phyloP scores from a whole-genome alignment of 2,113 vertebrate species.

The Erpornis zantholeuca region DNA sequence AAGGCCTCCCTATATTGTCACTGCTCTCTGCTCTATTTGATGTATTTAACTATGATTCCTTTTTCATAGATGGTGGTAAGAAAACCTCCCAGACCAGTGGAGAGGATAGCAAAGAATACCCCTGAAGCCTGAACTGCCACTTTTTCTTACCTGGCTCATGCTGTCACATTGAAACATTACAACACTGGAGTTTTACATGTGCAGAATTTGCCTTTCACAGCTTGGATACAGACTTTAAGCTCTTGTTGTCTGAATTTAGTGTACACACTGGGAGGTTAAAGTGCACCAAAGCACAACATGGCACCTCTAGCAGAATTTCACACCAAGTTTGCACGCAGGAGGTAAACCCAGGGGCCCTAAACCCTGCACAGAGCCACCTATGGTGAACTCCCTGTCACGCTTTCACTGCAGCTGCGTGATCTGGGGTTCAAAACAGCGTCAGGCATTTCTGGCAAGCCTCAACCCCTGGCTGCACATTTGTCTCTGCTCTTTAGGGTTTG shows the following conservation, averaged over 20 bases:
- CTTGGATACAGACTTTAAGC: not conserved
- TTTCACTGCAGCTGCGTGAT: not conserved
- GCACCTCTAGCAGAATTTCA: not conserved
- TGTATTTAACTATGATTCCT: not conserved
- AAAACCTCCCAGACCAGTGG: not conserved
- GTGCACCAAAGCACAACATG: not conserved
- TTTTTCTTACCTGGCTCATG: not conserved
- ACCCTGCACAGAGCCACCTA: fast-evolving
- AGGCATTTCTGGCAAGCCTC: not conserved
- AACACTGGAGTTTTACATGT: not conserved
- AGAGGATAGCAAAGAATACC: not conserved
- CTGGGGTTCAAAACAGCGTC: not conserved
- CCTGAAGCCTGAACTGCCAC: not conserved
- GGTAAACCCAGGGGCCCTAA: not conserved
- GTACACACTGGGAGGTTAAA: not conserved
- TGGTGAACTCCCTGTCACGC: fast-evolving
- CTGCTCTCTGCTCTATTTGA: not conserved
- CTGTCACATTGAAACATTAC: not conserved
- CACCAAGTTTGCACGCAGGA: not conserved
- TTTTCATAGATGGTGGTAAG: not conserved
- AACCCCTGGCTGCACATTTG: not conserved
- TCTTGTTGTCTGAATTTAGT: not conserved
- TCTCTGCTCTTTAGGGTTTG: not conserved
- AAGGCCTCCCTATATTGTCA: not conserved
- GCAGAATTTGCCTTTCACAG: not conserved